These are phyloP conservation scores for Unio pictorum DNA, from an alignment of 2,888 invertebrate species.

Conservation along the genomic window DNA sequence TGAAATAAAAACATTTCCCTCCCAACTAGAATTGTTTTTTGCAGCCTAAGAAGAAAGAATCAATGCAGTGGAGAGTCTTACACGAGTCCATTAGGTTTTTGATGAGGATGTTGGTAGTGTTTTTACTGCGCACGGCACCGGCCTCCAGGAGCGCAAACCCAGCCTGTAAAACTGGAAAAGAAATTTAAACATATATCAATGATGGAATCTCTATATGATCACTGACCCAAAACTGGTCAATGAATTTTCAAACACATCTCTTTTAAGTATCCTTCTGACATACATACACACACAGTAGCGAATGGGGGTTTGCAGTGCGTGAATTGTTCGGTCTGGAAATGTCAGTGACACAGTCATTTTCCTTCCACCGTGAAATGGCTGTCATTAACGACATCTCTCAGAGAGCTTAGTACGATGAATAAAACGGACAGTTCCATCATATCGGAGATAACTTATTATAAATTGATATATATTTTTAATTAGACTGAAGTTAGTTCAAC, in stretches of 20 bases:
- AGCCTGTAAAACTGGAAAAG: slow-evolving; percentile 72
- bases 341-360: no score
- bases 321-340: no score
- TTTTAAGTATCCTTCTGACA: no score
- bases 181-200: neutral
- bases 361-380: no score
- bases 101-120: slow-evolving; percentile 73
- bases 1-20: neutral
- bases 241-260: neutral
- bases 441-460: no score
- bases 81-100: slow-evolving; percentile 74
- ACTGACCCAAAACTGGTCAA: neutral
- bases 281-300: no score
- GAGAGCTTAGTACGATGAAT: no score
- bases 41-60: neutral
- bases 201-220: neutral
- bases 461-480: no score
- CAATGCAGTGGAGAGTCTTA: slow-evolving; percentile 37
- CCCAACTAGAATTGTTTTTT: neutral
- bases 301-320: no score
- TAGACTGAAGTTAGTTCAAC: no score
- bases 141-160: slow-evolving; percentile 75
- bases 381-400: no score
- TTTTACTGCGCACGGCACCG: slow-evolving; percentile 72
- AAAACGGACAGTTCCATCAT: no score